These are phyloP conservation scores for Ornithoptera alexandrae DNA, from an alignment of 2,888 invertebrate species.

Conservation along the genomic window DNA sequence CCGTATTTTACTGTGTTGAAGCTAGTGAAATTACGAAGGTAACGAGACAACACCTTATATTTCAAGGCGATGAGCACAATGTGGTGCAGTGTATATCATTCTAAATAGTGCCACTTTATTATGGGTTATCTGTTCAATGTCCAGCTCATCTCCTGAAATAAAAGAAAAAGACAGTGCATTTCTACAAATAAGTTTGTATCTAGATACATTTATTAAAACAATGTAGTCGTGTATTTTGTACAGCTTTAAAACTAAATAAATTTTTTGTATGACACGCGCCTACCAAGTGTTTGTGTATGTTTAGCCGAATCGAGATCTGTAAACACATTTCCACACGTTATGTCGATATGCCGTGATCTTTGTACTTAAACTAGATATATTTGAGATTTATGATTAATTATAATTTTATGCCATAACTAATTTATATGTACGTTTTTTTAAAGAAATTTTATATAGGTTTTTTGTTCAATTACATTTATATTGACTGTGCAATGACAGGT, in stretches of 20 bases:
- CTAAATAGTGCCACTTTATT: no score
- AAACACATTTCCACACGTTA: constrained; percentile 45
- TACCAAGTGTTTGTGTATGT: constrained; percentile 12
- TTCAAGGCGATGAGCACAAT: no score
- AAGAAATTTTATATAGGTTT: constrained; percentile 57
- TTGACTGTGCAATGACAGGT: constrained; percentile 43
- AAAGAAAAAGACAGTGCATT: constrained; percentile 2
- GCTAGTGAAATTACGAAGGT: no score
- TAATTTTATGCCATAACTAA: constrained; percentile 77
- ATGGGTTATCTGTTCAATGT: no score
- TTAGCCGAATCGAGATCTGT: constrained; percentile 44
- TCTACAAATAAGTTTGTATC: constrained; percentile 21
- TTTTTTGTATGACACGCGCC: constrained; percentile 17
- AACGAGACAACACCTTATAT: no score
- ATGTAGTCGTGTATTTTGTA: constrained; percentile 27
- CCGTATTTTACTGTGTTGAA: no score
- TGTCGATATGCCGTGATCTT: constrained; percentile 52
- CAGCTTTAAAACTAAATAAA: constrained; percentile 30
- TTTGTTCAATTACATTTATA: constrained; percentile 47
- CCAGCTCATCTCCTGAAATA: no score
- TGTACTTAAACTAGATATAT: constrained; percentile 72
- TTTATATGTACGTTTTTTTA: constrained; percentile 62
- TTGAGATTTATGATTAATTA: constrained; percentile 58
- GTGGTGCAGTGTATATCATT: no score
- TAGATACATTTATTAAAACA: constrained; percentile 13